Evolutionary conservation across 2,113 vertebrate species (phyloP), one percentile per base, ranked within the genome.

Genomic region (Ivindomyrus marchei): DNA sequence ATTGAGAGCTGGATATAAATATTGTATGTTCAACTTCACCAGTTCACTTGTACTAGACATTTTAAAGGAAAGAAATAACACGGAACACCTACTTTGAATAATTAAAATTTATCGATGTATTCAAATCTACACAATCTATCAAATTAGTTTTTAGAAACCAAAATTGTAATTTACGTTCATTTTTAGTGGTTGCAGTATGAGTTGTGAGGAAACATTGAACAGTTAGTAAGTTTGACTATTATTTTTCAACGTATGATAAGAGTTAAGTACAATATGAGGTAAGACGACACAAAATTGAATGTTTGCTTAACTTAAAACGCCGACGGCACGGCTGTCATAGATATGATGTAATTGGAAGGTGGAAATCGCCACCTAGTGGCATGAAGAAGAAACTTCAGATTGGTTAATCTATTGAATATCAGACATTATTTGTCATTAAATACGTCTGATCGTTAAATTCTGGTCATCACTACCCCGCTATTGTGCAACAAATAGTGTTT

Each of bases 351-450:
- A 85, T 58, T 85, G 3, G 74, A 58, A 19, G 89, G 89, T 15
- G 19, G 8, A 89, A 89, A 39, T 50, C 84, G 83, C 50, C 77
- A 11, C n/a, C 89, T 66, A 62, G 89, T 85, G 89, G 89, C n/a
- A 42, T 62, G 10, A 62, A 49, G 80, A 86, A 13, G 39, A 24
- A 90, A 36, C 5, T 56, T 39, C 83, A 62, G 4, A 56, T 24
- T 45, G 11, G 19, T 24, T 24, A 46, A 66, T 62, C 17, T 42
- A n/a, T 42, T 4, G 7, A 24, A n/a, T 39, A 17, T 19, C 39
- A 62, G 3, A 53, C 27, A 87, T 24, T 66, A 45, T 24, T 19
- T 10, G 31, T 50, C 4, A 39, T 50, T 27, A 7, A 87, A 87
- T 17, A 87, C 4, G 49, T 52, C 24, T 46, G 17, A 24, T 47